A percentile compares a stretch with the other conserved stretches of the same genome.
phyloP scores from a whole-genome alignment of 2,113 vertebrate species.

The Colossoma macropomum region DNA sequence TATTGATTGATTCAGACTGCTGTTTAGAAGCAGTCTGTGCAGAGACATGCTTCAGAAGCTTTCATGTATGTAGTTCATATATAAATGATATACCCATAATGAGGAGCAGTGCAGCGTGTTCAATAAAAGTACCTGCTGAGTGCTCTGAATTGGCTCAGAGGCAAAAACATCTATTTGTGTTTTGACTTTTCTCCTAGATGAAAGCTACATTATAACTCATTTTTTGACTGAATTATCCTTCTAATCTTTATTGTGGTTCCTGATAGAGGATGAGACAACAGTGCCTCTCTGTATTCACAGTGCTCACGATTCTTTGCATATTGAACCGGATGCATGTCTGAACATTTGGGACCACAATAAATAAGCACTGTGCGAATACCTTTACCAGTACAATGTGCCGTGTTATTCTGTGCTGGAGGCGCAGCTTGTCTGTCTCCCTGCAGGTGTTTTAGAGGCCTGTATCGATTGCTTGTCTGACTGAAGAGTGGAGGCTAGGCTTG shows the following conservation, averaged over 20 bases:
- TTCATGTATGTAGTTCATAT: not conserved
- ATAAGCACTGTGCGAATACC: not conserved
- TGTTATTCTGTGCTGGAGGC: not conserved
- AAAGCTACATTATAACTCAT: not conserved
- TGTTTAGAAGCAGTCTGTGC: not conserved
- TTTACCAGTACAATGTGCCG: not conserved
- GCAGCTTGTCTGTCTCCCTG: slow-evolving; percentile 2
- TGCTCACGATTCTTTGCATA: not conserved
- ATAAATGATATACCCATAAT: not conserved
- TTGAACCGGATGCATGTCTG: not conserved
- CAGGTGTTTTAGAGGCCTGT: slow-evolving; percentile 25
- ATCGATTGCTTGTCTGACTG: slow-evolving; percentile 52
- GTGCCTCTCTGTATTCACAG: not conserved
- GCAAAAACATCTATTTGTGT: not conserved
- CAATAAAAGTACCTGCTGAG: not conserved
- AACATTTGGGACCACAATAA: too few relatives aligned
- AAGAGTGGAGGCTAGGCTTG: slow-evolving; percentile 42
- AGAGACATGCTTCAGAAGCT: not conserved
- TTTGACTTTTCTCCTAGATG: not conserved
- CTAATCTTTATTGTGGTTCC: not conserved
- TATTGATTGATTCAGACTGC: not conserved
- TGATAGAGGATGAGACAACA: not conserved
- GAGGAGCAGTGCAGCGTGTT: not conserved
- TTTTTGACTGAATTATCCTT: not conserved
- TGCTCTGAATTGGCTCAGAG: slow-evolving; percentile 2